phyloP scores from a whole-genome alignment of 2,888 invertebrate species.

The Phrixothrix hirtus region DNA sequence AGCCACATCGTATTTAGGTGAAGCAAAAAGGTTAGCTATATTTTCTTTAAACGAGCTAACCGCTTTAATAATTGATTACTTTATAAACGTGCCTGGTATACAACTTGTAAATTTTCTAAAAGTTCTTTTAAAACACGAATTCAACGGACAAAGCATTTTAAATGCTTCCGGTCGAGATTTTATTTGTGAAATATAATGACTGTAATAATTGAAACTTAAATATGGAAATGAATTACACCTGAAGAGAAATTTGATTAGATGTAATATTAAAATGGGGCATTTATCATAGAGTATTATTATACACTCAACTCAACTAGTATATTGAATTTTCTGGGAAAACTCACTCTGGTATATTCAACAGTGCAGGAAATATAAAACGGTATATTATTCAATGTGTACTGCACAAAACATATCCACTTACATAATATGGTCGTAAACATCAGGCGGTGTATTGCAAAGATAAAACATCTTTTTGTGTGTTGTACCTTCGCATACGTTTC shows the following conservation, averaged over 20 bases:
- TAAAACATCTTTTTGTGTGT: slow-evolving; percentile 8
- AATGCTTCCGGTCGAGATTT: too few species aligned
- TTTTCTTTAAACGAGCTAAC: too few species aligned
- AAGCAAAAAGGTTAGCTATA: too few species aligned
- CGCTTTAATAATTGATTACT: too few species aligned
- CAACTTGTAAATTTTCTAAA: too few species aligned
- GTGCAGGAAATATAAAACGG: slow-evolving; percentile 15
- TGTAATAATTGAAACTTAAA: too few species aligned
- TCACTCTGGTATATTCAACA: slow-evolving; percentile 11
- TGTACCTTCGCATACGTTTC: background rate
- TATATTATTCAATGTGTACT: slow-evolving; percentile 15
- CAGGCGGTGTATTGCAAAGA: slow-evolving; percentile 6
- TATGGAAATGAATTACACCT: background rate
- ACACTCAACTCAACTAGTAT: slow-evolving; percentile 5
- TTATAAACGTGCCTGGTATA: too few species aligned
- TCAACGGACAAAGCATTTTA: too few species aligned
- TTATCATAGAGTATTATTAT: background rate
- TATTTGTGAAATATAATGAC: too few species aligned
- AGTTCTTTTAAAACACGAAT: too few species aligned
- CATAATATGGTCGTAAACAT: slow-evolving; percentile 15
- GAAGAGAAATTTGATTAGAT: background rate
- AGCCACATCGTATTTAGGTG: too few species aligned
- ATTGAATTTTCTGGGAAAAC: slow-evolving; percentile 10
- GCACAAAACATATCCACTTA: slow-evolving; percentile 15
- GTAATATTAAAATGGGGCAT: background rate